A percentile compares a stretch with the other conserved stretches of the same genome.
Conservation (phyloP, 2,888 invertebrate genomes). For the Papilio protenor region DNA sequence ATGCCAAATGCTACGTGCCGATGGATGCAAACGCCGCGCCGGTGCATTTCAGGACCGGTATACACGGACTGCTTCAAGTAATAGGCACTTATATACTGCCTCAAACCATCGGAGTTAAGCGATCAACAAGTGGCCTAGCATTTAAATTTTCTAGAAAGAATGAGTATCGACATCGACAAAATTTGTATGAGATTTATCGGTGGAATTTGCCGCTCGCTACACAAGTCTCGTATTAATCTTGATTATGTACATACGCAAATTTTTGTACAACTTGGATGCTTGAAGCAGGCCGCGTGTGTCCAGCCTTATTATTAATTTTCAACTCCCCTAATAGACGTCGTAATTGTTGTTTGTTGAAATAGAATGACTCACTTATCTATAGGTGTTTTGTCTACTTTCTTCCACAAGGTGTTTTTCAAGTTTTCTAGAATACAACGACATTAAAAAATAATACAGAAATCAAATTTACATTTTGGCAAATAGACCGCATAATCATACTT, state of each 20-base stretch:
- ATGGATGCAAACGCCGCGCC: background rate
- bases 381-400: background rate
- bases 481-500: too few relatives aligned
- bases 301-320: background rate
- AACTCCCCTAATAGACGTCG: background rate
- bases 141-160: too few relatives aligned
- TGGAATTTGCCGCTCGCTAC: too few relatives aligned
- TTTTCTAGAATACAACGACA: background rate
- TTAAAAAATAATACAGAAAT: background rate
- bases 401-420: background rate
- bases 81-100: background rate
- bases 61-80: background rate
- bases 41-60: background rate
- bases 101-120: background rate
- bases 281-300: background rate
- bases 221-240: too few relatives aligned
- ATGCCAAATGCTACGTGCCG: slow-evolving; percentile 18
- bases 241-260: too few relatives aligned
- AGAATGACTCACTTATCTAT: background rate
- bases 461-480: too few relatives aligned
- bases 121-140: background rate
- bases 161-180: too few relatives aligned
- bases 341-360: background rate
- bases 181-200: too few relatives aligned
- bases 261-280: background rate